A percentile compares a stretch with the other conserved stretches of the same genome.
phyloP scores from a whole-genome alignment of 2,113 vertebrate genomes.

The Sisor rabdophorus region DNA sequence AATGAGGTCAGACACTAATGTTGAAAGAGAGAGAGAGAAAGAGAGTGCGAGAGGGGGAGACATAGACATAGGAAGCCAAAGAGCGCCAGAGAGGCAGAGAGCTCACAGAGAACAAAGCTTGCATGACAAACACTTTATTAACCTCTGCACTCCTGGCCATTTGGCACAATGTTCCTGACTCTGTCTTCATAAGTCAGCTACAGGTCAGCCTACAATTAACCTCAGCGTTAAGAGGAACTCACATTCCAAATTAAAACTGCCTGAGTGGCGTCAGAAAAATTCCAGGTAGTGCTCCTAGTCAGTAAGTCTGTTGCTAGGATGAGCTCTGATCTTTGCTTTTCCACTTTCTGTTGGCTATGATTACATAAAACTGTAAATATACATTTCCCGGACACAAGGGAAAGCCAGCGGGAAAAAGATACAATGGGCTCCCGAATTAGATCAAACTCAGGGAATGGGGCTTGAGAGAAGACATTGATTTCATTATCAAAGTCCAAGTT shows the following conservation, averaged over 20 bases:
- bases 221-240: neutral
- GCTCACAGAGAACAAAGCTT: slow-evolving; percentile 3
- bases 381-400: slow-evolving; percentile 41
- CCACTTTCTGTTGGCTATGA: slow-evolving; percentile 35
- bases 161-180: neutral
- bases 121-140: slow-evolving; percentile 9
- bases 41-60: neutral
- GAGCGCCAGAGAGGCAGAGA: neutral
- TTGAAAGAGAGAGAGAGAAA: neutral
- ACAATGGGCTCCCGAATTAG: slow-evolving; percentile 60
- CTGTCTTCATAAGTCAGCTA: neutral
- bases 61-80: neutral
- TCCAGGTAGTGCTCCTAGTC: slow-evolving; percentile 6
- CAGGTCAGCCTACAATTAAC: neutral
- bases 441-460: slow-evolving; percentile 42
- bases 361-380: slow-evolving; percentile 48
- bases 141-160: neutral
- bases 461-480: slow-evolving; percentile 8
- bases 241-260: slow-evolving; percentile 13
- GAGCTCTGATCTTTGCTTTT: slow-evolving; percentile 21
- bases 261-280: slow-evolving; percentile 11
- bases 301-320: slow-evolving; percentile 15
- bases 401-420: slow-evolving; percentile 48
- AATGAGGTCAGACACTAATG: no score
- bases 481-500: slow-evolving; percentile 20